Evolutionary conservation across 2,113 vertebrate species (phyloP), one percentile per base, ranked within the genome.

Genomic region (Balaeniceps rex): DNA sequence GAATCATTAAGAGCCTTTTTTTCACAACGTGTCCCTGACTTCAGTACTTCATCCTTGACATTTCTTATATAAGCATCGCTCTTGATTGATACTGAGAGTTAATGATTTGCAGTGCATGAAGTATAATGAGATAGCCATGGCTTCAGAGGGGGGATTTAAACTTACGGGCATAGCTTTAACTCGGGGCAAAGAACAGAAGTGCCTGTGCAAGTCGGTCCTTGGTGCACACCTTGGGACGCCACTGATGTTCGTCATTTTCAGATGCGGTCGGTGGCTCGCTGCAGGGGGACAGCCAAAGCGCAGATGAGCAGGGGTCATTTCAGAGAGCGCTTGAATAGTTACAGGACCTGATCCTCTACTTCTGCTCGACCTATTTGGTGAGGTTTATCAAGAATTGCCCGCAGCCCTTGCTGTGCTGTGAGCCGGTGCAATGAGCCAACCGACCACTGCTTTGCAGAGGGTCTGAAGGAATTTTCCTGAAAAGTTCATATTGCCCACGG

Each of bases 1-100:
- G 55, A 83, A 47, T 90, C 90, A 93, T 94, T 95, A 93, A 75
- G 47, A 92, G 68, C 58, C 57, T 88, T 83, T 96, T 96, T 76
- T 68, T 83, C 76, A 87, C 82, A 40, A 7, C 80, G 21, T n/a
- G 92, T 90, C 87, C 94, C 90, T 95, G 92, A 88, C 79, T 94
- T 78, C 65, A 77, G 79, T 81, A 49, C 83, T 93, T 95, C 88
- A 93, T 93, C 72, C 88, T 95, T 94, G 82, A 71, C 31, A 6
- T 81, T 92, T 78, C 34, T 57, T 83, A 2, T 57, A 40, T 60
- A 46, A 78, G 84, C 60, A 36, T 44, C 31, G 64, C 47, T 92
- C 68, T 90, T 81, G 92, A 81, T 96, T 95, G 93, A 71, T 69
- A 38, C 38, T 11, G 51, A 46, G 64, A 49, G 19, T 42, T 90